Evolutionary conservation across 2,113 vertebrate species (phyloP), one percentile per base, ranked within the genome.

Genomic region (Sebastes fasciatus): DNA sequence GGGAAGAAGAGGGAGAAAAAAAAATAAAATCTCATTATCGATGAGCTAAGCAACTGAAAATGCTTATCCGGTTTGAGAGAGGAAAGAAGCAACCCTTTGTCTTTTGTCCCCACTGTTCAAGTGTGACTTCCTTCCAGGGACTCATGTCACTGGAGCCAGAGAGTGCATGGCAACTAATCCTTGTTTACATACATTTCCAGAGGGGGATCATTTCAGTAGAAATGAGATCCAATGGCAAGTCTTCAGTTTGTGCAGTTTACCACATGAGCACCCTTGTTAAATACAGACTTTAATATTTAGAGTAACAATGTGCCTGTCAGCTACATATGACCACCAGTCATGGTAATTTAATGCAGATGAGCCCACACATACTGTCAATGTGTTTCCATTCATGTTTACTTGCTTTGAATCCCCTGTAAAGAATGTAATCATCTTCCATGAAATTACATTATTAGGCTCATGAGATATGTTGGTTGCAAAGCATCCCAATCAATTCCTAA

Each of bases 21-120:
- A 85, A 88, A 87, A 89, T 70, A 71, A 85, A 89, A 94, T 92
- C 77, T 86, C 89, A 89, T 94, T 91, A 92, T 92, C 91, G 85
- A 91, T 94, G 93, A 95, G 90, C 91, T 94, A 93, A 94, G 92
- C 88, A 84, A 91, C 86, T 87, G 88, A 75, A 93, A 93, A 94
- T 93, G 91, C 91, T 84, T 89, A 85, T 94, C 92, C 94, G 90
- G 89, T 93, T 85, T 66, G 74, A 71, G 64, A 89, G 92, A 91
- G 93, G 92, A 94, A 94, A 94, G 93, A 95, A 93, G 92, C 87
- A 90, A 85, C 86, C 89, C 92, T 94, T 94, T 94, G 94, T 95
- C 85, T 91, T 93, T 87, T 88, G 87, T 93, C 74, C 82, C 54
- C 64, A 71, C 88, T 89, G 87, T 79, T 86, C 72, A 83, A 92